A percentile compares a stretch with the other conserved stretches of the same genome.
Conservation (phyloP, 2,113 vertebrate species). For the Cariama cristata region DNA sequence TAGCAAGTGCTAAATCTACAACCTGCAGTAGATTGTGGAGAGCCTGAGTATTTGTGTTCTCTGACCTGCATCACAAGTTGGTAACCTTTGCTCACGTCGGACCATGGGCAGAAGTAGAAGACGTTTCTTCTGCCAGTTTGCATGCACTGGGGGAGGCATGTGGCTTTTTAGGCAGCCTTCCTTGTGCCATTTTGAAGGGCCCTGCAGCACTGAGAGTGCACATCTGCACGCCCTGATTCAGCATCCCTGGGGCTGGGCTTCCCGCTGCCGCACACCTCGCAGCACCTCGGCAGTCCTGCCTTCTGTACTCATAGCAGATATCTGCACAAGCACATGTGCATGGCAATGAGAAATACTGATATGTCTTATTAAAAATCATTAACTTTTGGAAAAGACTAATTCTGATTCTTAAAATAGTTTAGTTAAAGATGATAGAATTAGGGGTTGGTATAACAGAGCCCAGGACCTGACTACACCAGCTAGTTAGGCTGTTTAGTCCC, state of each 20-base stretch:
- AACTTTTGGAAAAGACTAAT: neutral
- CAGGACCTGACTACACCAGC: neutral
- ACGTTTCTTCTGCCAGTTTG: neutral
- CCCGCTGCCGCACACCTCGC: neutral
- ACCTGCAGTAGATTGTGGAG: neutral
- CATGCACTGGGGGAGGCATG: neutral
- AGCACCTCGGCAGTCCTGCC: neutral
- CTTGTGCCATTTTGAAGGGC: neutral
- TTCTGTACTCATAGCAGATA: neutral
- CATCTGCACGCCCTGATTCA: rapidly evolving
- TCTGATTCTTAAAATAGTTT: neutral
- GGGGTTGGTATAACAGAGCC: neutral
- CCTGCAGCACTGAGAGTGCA: neutral
- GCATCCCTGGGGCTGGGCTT: neutral
- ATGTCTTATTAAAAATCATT: rapidly evolving
- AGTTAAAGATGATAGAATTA: neutral
- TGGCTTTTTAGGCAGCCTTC: neutral
- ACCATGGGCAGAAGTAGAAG: neutral
- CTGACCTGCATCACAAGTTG: neutral
- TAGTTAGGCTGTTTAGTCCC: neutral
- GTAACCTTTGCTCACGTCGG: neutral
- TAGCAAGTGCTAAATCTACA: neutral
- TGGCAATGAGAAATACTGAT: neutral
- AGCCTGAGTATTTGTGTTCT: neutral
- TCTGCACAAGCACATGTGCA: neutral